These are phyloP conservation scores for Catotricha subobsoleta DNA, from an alignment of 2,888 invertebrate species.

Conservation along the genomic window DNA sequence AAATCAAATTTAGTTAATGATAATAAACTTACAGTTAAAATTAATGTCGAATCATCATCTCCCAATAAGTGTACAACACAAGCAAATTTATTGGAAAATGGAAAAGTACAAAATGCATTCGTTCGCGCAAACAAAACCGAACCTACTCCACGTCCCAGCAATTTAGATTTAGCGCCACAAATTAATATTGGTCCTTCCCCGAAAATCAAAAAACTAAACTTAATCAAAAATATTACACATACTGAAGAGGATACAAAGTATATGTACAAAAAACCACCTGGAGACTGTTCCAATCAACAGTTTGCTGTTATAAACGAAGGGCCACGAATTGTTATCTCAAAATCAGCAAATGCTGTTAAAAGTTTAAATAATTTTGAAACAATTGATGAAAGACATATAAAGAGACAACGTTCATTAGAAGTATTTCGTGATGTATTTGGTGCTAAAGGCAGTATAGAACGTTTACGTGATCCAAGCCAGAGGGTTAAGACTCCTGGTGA, in stretches of 20 bases:
- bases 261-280: slow-evolving; percentile 5
- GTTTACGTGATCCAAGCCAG: slow-evolving; percentile 54
- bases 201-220: background rate
- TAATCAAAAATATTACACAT: background rate
- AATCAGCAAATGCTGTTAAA: slow-evolving; percentile 17
- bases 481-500: slow-evolving; percentile 70
- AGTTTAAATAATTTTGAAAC: slow-evolving; percentile 19
- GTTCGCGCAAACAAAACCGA: slow-evolving; percentile 10
- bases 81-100: slow-evolving; percentile 15
- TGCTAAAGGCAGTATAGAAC: slow-evolving; percentile 40
- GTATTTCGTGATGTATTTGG: slow-evolving; percentile 60
- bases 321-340: slow-evolving; percentile 14
- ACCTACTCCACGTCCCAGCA: slow-evolving; percentile 17
- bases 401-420: slow-evolving; percentile 51
- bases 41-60: background rate
- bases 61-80: slow-evolving; percentile 8
- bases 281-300: slow-evolving; percentile 3
- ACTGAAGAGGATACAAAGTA: background rate
- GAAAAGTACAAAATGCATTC: slow-evolving; percentile 4
- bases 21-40: slow-evolving; percentile 13
- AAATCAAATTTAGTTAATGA: slow-evolving; percentile 27
- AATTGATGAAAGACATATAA: slow-evolving; percentile 20
- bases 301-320: slow-evolving; percentile 3
- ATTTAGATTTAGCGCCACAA: slow-evolving; percentile 21
- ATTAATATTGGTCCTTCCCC: background rate